Evolutionary conservation across 2,888 invertebrate species (phyloP), one percentile per base, ranked within the genome.

Genomic region (Bugulina stolonifera): DNA sequence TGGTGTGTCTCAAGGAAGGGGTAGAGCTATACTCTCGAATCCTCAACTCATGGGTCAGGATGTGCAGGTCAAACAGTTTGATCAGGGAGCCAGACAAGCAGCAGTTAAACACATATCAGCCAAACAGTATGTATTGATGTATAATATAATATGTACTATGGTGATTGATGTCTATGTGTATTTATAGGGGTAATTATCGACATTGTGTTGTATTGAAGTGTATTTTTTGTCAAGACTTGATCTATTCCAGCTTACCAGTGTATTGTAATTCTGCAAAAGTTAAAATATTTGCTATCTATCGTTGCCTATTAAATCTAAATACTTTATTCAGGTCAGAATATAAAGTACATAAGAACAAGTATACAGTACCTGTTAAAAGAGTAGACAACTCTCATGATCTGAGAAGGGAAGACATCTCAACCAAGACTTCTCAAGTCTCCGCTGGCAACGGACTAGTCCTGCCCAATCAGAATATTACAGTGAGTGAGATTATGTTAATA

Each of bases 41-140:
- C 64, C 64, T 5, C 64, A 64, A 32, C 34, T 64, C 25, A 64
- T 64, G 64, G 64, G 25, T 14, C 25, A 64, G n/a, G 64, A 64
- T 32, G 64, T 64, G 5, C 64, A 64, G 32, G 64, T 64, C 29
- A 64, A n/a, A 32, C 64, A 34, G 14, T 64, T 2, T 34, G 64
- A 64, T 3, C 64, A 14, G 27, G 32, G 64, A 29, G 25, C 22
- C 25, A 22, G 64, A 5, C 64, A 64, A 27, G 3, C 14, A 1
- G 64, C 64, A 2, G 29, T 64, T 32, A 25, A 32, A 64, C 14
- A 32, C 32, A 27, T 64, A 5, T 3, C 27, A 14, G 64, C 64
- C 32, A 64, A 64, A 64, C 64, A 64, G 64, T 64, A 34, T 32
- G 64, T 34, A 5, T 14, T 57, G 57, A n/a, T n/a, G n/a, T n/a